Conservation (phyloP, 1,140 invertebrate species). For the Cylas formicarius region DNA sequence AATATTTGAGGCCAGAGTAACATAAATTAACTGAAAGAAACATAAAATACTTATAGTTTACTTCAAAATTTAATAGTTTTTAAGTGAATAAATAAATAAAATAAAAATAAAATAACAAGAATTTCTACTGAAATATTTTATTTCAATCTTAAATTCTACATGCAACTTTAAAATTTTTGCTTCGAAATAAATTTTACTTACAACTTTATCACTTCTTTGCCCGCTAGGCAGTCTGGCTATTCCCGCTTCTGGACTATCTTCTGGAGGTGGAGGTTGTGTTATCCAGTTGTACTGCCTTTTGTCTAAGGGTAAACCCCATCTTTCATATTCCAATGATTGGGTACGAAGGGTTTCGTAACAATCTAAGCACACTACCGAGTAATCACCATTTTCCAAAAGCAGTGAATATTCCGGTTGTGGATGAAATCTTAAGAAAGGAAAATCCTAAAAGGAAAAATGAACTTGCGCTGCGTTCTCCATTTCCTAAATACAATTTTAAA, state of each 20-base stretch:
- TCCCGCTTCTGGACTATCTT: constrained; percentile 72
- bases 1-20: too few relatives aligned
- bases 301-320: constrained; percentile 78
- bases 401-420: constrained; percentile 74
- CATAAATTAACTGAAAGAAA: too few relatives aligned
- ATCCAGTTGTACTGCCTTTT: constrained; percentile 90
- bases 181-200: too few relatives aligned
- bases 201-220: constrained; percentile 69
- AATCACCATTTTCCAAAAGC: constrained; percentile 81
- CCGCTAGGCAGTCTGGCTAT: constrained; percentile 74
- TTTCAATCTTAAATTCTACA: too few relatives aligned
- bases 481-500: too few relatives aligned
- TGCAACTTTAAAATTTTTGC: too few relatives aligned
- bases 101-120: too few relatives aligned
- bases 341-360: constrained; percentile 81
- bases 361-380: constrained; percentile 84
- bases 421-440: constrained; percentile 72
- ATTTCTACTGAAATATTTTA: too few relatives aligned
- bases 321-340: constrained; percentile 79
- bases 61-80: too few relatives aligned
- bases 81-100: too few relatives aligned
- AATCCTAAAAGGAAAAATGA: constrained; percentile 49
- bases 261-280: constrained; percentile 78
- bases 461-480: too few relatives aligned
- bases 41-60: too few relatives aligned